Evolutionary conservation across 2,888 invertebrate genomes (phyloP), one percentile per base, ranked within the genome.

Genomic region (Pseudanteris insignis): DNA sequence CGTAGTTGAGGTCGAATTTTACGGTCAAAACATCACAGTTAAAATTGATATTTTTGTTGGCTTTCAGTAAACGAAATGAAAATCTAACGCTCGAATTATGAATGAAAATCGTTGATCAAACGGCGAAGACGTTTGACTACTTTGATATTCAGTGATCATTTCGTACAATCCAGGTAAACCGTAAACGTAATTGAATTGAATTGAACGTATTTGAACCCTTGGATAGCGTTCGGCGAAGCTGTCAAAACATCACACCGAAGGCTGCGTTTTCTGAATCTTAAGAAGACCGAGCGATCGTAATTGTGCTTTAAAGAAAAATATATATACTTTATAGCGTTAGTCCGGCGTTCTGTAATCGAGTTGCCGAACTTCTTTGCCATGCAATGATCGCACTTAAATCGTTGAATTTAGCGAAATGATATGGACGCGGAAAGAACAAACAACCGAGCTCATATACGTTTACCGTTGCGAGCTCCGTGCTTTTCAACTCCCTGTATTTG

Each of bases 401-500:
- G 13, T 25, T 25, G 29, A 37, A 48, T 38, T 50, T 18, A n/a
- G 24, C 32, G 24, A 34, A 51, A 41, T 28, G 11, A 51, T 41
- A 33, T 18, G 21, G 8, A n/a, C 36, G 46, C 14, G 5, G 5
- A 13, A 15, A 38, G 25, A 32, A 32, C 40, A 50, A 50, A 50
- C 12, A 40, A 26, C 7, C 26, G 4, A 13, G 2, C 13, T 10
- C 36, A 1, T 11, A 12, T 21, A n/a, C 25, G 18, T 12, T 24
- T 37, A 32, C 30, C 38, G 28, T 18, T 18, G 3, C 18, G 6
- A 18, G 12, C 33, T 28, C 40, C 24, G 46, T 41, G 25, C 37
- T 47, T 46, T 46, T 40, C 8, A 47, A 47, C 29, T 43, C 8
- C 9, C 18, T 7, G 6, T 26, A 7, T 30, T 43, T 43, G 30